Evolutionary conservation across 2,797 vertebrate species (phyloP), one percentile per base, ranked within the genome.

Genomic region (Limnodromus scolopaceus): DNA sequence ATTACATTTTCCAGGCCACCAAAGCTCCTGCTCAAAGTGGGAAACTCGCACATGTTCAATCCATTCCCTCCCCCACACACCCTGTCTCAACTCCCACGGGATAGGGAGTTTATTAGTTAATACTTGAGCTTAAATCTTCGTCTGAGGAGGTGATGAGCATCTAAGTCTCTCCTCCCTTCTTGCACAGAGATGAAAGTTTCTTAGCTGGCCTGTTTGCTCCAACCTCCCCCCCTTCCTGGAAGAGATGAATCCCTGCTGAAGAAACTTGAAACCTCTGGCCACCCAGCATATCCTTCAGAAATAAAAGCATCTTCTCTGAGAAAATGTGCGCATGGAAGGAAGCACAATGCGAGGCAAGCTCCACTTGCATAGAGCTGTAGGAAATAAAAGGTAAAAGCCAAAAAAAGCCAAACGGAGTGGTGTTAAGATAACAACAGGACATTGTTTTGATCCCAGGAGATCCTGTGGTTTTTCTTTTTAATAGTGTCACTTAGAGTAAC

Each of bases 401-500:
- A 89, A 87, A 88, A 88, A 95, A 96, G 93, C 94, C 91, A 75
- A 74, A 84, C 76, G 63, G 91, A 76, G 86, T 71, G 43, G 77
- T 82, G 87, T 95, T 84, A 36, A 92, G 92, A 98, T 89, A 96
- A 97, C 92, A 83, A 85, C 97, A 96, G 95, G 95, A 96, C 91
- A 88, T 80, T 65, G 55, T 71, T 94, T 97, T 91, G 90, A 97
- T 94, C 95, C 93, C 75, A 85, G 95, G 92, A 93, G 65, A 85
- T 94, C 97, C 97, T 85, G 91, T 71, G 57, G 75, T 78, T 96
- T 96, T 95, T 84, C 39, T 88, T 97, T 96, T 96, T 95, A 91
- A 84, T 97, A 96, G 92, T 92, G 69, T 95, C 94, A 96, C 95
- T 93, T 91, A 93, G 88, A 95, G 93, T 94, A 96, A 95, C 95